Base-by-base conservation (phyloP, 2,888 invertebrate genomes). In the Leptopilina myrica region DNA sequence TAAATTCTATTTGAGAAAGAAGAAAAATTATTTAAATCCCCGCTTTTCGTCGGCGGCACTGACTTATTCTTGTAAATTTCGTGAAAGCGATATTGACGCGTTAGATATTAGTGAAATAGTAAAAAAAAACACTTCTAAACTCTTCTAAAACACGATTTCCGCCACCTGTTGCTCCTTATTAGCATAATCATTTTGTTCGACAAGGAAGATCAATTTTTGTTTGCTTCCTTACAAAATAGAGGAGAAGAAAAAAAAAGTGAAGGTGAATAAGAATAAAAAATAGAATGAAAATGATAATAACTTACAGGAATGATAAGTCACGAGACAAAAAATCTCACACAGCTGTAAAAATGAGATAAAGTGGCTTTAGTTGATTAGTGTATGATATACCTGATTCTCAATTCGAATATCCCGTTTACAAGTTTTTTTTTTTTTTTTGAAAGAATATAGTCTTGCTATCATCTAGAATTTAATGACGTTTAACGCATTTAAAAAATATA, bases 401-500 rank as follows among this genome's bases (percentile, higher is more conserved):
- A 73, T 73, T 73, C 40, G n/a, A 33, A 73, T 56, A 43, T 73
- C 56, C 56, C 73, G 56, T 73, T 73, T 73, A 73, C 53, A 33
- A 56, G n/a, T 59, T 73, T 73, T 49, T 49, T 49, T 46, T 46
- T 46, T 5, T 49, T n/a, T n/a, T 49, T 56, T 4, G 69, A 69
- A 53, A 73, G 14, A 26, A 73, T 43, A 43, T 43, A 43, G 49
- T 49, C 49, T 49, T 11, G 33, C n/a, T 33, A 33, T 56, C 53
- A 15, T 33, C 56, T 53, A n/a, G 33, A n/a, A 49, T 56, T 73
- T 73, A 73, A 73, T 59, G 73, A 56, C 78, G 77, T 20, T n/a
- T 64, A 67, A 64, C 77, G 62, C 69, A 43, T 79, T 77, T 79
- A 66, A 81, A 78, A 83, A 80, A 83, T 76, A 83, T 81, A 76